phyloP scores from a whole-genome alignment of 2,888 invertebrate genomes.

The Endomychus coccineus region DNA sequence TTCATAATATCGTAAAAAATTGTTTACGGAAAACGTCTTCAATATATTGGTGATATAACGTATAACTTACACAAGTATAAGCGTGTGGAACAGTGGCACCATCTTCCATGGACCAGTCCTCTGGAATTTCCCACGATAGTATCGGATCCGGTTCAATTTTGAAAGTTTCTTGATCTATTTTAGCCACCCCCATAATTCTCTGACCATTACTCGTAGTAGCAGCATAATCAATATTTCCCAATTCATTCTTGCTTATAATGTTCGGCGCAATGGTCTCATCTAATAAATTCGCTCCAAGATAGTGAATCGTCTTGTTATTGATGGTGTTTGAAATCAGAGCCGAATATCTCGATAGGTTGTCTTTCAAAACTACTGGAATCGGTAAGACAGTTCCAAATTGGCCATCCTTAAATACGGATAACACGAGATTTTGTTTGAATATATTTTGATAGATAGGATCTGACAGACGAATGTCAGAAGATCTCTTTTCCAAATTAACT shows the following conservation, averaged over 20 bases:
- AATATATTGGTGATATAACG: too few species aligned
- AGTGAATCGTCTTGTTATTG: slow-evolving; percentile 31
- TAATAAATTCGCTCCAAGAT: slow-evolving; percentile 36
- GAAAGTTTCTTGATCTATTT: slow-evolving; percentile 32
- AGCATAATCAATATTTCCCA: slow-evolving; percentile 40
- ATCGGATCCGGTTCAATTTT: slow-evolving; percentile 38
- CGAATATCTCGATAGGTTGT: slow-evolving; percentile 22
- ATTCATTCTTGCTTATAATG: slow-evolving; percentile 28
- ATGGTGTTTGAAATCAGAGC: slow-evolving; percentile 22
- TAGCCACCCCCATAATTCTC: slow-evolving; percentile 61
- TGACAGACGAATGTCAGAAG: slow-evolving; percentile 57
- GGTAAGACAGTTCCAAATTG: slow-evolving; percentile 29
- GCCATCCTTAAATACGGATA: slow-evolving; percentile 65
- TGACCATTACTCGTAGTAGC: slow-evolving; percentile 44
- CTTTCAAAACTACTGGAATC: slow-evolving; percentile 32
- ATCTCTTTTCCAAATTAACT: slow-evolving; percentile 54
- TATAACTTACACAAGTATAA: slow-evolving; percentile 51
- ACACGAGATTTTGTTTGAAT: slow-evolving; percentile 62
- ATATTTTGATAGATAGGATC: slow-evolving; percentile 59
- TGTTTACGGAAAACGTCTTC: background rate
- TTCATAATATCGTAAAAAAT: slow-evolving; percentile 8
- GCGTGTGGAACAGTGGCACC: slow-evolving; percentile 77
- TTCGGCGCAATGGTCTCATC: slow-evolving; percentile 35
- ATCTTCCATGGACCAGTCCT: slow-evolving; percentile 64
- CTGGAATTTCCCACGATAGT: slow-evolving; percentile 62